Percentiles rank a stretch among this genome's conserved stretches.
These are phyloP conservation scores for Anabacerthia variegaticeps DNA, from an alignment of 2,797 vertebrate species.

Conservation along the genomic window DNA sequence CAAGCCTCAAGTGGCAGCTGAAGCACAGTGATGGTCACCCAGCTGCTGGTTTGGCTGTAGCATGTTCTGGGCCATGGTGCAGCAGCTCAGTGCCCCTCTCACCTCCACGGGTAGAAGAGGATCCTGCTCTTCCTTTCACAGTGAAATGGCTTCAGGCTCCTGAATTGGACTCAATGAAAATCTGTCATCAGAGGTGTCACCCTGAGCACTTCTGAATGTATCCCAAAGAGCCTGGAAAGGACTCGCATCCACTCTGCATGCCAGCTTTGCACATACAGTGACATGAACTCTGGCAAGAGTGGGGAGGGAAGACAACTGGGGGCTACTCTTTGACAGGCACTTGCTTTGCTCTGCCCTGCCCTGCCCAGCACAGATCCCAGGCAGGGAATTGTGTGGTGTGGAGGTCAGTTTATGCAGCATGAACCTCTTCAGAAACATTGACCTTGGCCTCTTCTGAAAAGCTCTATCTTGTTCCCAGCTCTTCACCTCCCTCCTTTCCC, in stretches of 20 bases:
- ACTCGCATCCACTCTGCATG: not conserved
- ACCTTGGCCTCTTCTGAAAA: not conserved
- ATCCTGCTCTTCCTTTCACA: not conserved
- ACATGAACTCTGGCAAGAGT: not conserved
- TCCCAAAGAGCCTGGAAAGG: not conserved
- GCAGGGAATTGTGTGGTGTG: not conserved
- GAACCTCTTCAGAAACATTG: not conserved
- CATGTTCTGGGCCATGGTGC: not conserved
- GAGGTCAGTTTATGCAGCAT: not conserved
- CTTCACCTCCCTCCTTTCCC: not conserved
- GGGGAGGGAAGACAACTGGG: not conserved
- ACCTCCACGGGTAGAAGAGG: not conserved
- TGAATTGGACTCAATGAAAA: not conserved
- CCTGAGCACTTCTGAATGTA: not conserved
- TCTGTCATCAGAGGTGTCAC: not conserved
- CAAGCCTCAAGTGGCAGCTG: not conserved
- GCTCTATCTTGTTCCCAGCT: not conserved
- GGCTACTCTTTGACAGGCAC: not conserved
- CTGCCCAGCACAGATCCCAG: not conserved
- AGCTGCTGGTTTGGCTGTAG: not conserved
- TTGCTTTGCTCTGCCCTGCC: not conserved
- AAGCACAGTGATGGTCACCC: not conserved
- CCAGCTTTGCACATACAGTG: not conserved
- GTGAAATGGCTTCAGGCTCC: not conserved
- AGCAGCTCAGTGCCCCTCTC: not conserved